These are phyloP conservation scores for Anas platyrhynchos DNA, from an alignment of 2,113 vertebrate genomes.

Conservation along the genomic window DNA sequence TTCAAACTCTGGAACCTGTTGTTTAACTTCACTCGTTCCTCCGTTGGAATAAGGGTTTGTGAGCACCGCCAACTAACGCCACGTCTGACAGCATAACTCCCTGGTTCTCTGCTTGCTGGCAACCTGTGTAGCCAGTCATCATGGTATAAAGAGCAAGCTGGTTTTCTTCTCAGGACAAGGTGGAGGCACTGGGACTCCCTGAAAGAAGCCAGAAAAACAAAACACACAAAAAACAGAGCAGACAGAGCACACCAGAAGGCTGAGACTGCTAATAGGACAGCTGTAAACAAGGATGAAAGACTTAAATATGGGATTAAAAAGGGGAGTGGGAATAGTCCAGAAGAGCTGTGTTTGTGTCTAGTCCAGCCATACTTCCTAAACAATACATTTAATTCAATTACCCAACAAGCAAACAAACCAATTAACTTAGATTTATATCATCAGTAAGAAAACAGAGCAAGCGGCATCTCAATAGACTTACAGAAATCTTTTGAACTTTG, in stretches of 20 bases:
- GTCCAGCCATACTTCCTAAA: not conserved
- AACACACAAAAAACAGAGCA: not conserved
- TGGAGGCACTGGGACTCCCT: not conserved
- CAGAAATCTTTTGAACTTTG: not conserved
- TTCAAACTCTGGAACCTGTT: not conserved
- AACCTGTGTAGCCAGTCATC: not conserved
- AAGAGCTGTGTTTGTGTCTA: not conserved
- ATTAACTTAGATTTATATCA: conserved; percentile 7
- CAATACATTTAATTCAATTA: conserved; percentile 25
- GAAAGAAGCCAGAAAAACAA: not conserved
- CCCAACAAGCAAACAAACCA: conserved; percentile 3
- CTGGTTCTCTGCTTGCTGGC: not conserved
- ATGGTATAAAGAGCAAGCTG: not conserved
- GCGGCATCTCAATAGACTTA: not conserved
- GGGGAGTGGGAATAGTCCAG: not conserved
- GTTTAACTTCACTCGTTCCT: not conserved
- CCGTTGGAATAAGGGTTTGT: not conserved
- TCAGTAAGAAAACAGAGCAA: not conserved
- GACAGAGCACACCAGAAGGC: not conserved
- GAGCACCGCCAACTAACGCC: not conserved
- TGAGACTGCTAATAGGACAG: not conserved
- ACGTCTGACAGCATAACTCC: not conserved
- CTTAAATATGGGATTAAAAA: not conserved
- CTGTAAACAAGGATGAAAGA: conserved; percentile 37
- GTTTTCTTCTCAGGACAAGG: not conserved